Base-by-base conservation (phyloP, 2,888 invertebrate species). In the Junonia oenone region DNA sequence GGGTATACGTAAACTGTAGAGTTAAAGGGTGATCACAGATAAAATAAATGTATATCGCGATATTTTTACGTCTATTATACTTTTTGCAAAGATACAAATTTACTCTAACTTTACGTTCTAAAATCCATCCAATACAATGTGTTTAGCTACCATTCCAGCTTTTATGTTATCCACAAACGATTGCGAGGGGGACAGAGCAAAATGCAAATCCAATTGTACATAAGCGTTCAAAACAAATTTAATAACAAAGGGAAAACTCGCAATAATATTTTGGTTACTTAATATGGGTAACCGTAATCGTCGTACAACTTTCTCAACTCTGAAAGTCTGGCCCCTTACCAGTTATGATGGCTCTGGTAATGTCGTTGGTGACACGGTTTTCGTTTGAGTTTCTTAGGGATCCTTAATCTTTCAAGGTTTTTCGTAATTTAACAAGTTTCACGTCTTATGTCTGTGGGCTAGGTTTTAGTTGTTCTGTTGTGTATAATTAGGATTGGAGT, bases 261-360 rank as follows among this genome's bases (percentile, higher is more conserved):
- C 31, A 27, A 46, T 38, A 38, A 31, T 27, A 31, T 51, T 46
- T 40, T n/a, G 31, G 27, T 51, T 47, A 52, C 48, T 58, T 56
- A 53, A 61, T 61, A 58, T 51, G 55, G 31, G 46, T 14, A 50
- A 56, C 54, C 56, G 48, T 49, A 45, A 52, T 29, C 45, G 51
- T 29, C 45, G 40, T 61, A 37, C 19, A 63, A 61, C 46, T 59
- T 59, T 59, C 53, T 40, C 8, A 27, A 51, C 55, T 58, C 37
- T 14, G 6, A 22, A 29, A 48, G 17, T 46, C 17, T 15, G 33
- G 43, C 14, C 52, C 27, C 50, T 38, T 49, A 29, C 8, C 14
- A 14, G 38, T 40, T 52, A 38, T 54, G 56, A 51, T 43, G 56
- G 54, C 56, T 59, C 53, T 33, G 37, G 26, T 46, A 56, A 51